Evolutionary conservation across 2,113 vertebrate species (phyloP).

Genomic region (Delphinapterus leucas): DNA sequence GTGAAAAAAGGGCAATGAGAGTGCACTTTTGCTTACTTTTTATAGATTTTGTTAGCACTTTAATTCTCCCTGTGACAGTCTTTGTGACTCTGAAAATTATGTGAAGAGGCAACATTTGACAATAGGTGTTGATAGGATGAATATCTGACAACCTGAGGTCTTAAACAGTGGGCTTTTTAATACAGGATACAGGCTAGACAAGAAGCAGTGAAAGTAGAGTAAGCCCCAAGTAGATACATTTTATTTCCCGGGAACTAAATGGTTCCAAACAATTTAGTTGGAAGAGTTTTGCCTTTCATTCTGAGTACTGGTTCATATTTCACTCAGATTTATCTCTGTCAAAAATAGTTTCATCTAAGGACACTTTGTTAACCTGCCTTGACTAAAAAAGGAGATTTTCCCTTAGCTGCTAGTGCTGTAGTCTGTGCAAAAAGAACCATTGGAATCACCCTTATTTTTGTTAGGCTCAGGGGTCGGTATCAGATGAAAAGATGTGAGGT

Average conservation of each 20-base stretch:
- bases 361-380: neutral
- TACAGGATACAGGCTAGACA: neutral
- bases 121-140: neutral
- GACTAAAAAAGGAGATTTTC: slow-evolving; percentile 22
- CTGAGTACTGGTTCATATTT: slow-evolving; percentile 25
- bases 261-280: neutral
- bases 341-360: slow-evolving; percentile 25
- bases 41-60: neutral
- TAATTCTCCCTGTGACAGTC: neutral
- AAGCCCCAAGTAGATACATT: neutral
- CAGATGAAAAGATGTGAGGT: slow-evolving; percentile 26
- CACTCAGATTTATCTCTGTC: slow-evolving; percentile 28
- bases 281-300: neutral
- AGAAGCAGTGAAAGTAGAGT: neutral
- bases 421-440: neutral
- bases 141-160: neutral
- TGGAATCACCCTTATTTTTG: neutral
- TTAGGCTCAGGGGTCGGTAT: neutral
- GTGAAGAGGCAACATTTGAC: neutral
- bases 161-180: neutral
- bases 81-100: neutral
- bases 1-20: neutral
- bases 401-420: neutral
- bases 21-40: neutral
- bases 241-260: neutral